A percentile compares a stretch with the other conserved stretches of the same genome.
Evolutionary conservation across 1,140 invertebrate genomes (phyloP).

Genomic region (Panagrolaimus sp.): DNA sequence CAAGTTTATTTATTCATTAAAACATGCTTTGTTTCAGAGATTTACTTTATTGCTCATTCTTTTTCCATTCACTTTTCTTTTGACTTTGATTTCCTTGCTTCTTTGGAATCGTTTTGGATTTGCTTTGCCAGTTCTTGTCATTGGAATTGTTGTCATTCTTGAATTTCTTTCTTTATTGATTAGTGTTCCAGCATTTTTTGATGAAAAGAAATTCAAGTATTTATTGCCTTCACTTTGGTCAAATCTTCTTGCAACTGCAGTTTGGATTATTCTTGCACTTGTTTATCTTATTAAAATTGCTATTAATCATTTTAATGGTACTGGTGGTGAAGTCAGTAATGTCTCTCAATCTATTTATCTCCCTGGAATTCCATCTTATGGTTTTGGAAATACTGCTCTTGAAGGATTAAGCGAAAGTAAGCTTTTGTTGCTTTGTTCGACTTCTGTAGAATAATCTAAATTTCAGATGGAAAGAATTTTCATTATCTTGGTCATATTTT

Average conservation of each 20-base stretch:
- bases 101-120: neutral
- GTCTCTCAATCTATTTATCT: neutral
- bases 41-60: neutral
- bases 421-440: neutral
- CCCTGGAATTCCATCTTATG: constrained; percentile 6
- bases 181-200: neutral
- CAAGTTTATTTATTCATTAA: neutral
- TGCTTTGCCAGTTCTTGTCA: neutral
- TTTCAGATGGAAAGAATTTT: neutral
- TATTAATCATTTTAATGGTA: neutral
- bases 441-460: neutral
- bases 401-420: neutral
- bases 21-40: neutral
- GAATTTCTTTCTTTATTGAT: neutral
- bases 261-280: neutral
- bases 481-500: neutral
- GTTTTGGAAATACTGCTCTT: neutral
- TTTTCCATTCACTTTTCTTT: constrained; percentile 1
- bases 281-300: constrained; percentile 1
- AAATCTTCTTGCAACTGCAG: neutral
- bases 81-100: neutral
- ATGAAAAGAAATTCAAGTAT: neutral
- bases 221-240: neutral
- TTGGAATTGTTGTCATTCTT: neutral
- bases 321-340: neutral